These are phyloP conservation scores for Pegoplata infirma DNA, from an alignment of 2,888 invertebrate species.

Conservation along the genomic window DNA sequence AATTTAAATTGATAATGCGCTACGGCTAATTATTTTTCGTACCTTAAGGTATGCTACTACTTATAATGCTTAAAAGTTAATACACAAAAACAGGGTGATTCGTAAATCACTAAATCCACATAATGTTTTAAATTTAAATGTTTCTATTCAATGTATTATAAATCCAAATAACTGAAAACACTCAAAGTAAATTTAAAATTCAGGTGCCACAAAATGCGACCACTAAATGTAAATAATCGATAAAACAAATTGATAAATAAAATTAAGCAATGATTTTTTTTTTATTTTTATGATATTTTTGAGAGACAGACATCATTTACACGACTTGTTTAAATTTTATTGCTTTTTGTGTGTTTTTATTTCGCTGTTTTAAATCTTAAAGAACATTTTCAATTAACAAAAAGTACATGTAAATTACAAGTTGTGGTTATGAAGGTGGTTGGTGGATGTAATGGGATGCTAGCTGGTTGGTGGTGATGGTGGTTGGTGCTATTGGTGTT, in stretches of 20 bases:
- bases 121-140: too few species aligned
- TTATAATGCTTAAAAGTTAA: too few species aligned
- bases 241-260: slow-evolving; percentile 5
- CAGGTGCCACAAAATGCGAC: background rate
- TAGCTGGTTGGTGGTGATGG: too few species aligned
- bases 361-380: slow-evolving; percentile 12
- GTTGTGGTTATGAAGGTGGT: slow-evolving; percentile 31
- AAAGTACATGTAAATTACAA: background rate
- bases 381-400: slow-evolving; percentile 23
- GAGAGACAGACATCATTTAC: slow-evolving; percentile 21
- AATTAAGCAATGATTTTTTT: slow-evolving; percentile 50
- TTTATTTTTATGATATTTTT: background rate
- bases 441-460: background rate
- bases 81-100: too few species aligned
- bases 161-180: too few species aligned
- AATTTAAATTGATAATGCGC: too few species aligned
- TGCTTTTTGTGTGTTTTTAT: slow-evolving; percentile 11
- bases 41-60: too few species aligned
- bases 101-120: too few species aligned
- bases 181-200: too few species aligned
- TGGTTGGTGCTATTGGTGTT: slow-evolving; percentile 7
- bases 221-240: background rate
- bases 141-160: too few species aligned
- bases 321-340: slow-evolving; percentile 52
- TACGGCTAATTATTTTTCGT: too few species aligned